These are phyloP conservation scores for Nebria brevicollis DNA, from an alignment of 2,888 invertebrate species.

Conservation along the genomic window DNA sequence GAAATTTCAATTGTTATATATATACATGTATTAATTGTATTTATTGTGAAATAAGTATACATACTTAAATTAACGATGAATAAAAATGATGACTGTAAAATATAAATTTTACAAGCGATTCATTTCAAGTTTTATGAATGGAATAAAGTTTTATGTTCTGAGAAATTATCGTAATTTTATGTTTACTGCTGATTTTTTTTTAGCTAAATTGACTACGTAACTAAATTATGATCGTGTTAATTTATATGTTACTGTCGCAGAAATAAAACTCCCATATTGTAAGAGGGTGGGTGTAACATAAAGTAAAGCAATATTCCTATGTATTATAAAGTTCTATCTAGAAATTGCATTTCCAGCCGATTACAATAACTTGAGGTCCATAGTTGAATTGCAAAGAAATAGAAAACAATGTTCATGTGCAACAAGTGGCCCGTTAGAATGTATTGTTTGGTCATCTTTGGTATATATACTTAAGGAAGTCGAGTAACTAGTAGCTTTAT, in stretches of 20 bases:
- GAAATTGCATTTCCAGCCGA: no score
- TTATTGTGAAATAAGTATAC: not conserved
- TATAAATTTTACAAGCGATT: not conserved
- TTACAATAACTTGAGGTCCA: no score
- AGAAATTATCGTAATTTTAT: not conserved
- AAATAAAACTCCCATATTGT: no score
- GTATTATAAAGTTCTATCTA: no score
- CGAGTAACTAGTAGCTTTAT: slow-evolving; percentile 30
- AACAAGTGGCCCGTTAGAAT: not conserved
- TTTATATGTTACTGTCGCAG: no score
- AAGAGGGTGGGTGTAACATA: no score
- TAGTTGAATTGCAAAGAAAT: not conserved
- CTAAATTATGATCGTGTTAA: not conserved
- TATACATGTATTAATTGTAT: not conserved
- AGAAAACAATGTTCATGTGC: not conserved
- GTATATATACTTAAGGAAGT: not conserved
- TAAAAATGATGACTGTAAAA: not conserved
- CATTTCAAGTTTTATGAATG: not conserved
- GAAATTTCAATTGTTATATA: no score
- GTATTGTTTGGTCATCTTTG: slow-evolving; percentile 11
- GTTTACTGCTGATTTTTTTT: not conserved
- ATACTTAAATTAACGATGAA: not conserved
- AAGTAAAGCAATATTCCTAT: no score
- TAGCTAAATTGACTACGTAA: not conserved
- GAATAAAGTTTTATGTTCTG: not conserved